phyloP scores from a whole-genome alignment of 2,888 invertebrate genomes.

The Phyllotreta cruciferae region DNA sequence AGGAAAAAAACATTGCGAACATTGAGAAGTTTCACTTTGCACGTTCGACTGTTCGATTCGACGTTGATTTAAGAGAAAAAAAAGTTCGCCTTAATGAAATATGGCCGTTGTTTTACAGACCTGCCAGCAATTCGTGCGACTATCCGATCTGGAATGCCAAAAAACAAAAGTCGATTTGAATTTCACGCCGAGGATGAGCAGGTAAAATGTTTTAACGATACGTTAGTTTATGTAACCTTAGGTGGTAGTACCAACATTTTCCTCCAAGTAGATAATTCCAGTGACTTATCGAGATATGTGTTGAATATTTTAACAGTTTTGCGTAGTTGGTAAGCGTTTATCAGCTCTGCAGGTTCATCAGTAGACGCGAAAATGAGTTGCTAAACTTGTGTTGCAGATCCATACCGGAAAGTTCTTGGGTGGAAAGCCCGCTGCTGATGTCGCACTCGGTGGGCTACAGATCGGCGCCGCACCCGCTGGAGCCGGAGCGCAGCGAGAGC shows the following conservation, averaged over 20 bases:
- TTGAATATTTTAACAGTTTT: too few relatives aligned
- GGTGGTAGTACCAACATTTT: too few relatives aligned
- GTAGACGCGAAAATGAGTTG: not conserved
- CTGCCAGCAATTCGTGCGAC: slow-evolving; percentile 67
- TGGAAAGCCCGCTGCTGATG: slow-evolving; percentile 68
- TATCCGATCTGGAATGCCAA: slow-evolving; percentile 81
- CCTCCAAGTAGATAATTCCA: too few relatives aligned
- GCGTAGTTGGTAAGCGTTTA: too few relatives aligned
- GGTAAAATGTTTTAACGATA: slow-evolving; percentile 40
- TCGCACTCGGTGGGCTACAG: slow-evolving; percentile 68
- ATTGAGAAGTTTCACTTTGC: not conserved
- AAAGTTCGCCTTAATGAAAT: not conserved
- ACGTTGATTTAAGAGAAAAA: slow-evolving; percentile 1
- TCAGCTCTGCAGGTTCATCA: too few relatives aligned
- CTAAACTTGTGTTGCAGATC: slow-evolving; percentile 52
- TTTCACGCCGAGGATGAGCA: slow-evolving; percentile 67
- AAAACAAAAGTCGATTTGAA: slow-evolving; percentile 63
- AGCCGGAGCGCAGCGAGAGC: slow-evolving; percentile 52
- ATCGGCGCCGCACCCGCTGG: slow-evolving; percentile 56
- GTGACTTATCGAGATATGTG: too few relatives aligned
- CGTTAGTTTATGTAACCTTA: too few relatives aligned
- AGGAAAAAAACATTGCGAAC: slow-evolving; percentile 12
- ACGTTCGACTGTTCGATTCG: not conserved
- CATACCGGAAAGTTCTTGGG: slow-evolving; percentile 74
- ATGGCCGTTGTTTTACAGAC: slow-evolving; percentile 41